Base-by-base conservation (phyloP, 2,113 vertebrate species). In the Phocoena phocoena region DNA sequence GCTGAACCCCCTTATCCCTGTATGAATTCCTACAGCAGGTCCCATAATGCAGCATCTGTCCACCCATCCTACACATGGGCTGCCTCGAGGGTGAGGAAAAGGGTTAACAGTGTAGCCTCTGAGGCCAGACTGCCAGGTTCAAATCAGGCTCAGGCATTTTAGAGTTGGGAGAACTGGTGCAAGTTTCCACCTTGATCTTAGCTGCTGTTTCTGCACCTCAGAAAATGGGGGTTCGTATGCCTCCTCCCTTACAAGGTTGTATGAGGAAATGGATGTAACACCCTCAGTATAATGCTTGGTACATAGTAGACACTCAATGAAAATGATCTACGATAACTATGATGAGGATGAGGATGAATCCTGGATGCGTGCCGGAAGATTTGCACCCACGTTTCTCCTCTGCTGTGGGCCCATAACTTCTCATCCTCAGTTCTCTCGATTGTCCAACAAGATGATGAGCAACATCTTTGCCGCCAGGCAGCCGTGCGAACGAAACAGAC, bases 281-380 rank as follows among this genome's bases (percentile, higher is more conserved):
- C 18, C 31, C 86, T 88, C 26, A 65, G 33, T 17, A 10, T 20
- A 60, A 26, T 33, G 62, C 74, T 63, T 50, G 50, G 62, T 26
- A 23, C 14, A 1, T 6, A 36, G 47, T 12, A 2, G 41, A 38
- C 23, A n/a, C 20, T 26, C 10, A 8, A 7, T 8, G n/a, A 15
- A 8, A 11, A 36, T 2, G 25, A 1, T 2, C n/a, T 28, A 0
- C 18, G 53, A 17, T 53, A 15, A 15, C 50, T 53, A 6, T 6
- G 15, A 53, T 5, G 55, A 20, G 9, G 25, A 1, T 62, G 38
- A 11, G 8, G 13, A 9, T 4, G 6, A 36, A 10, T 2, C 3
- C 8, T 47, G 50, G 86, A 33, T 20, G 9, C 41, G 2, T 11
- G 58, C 25, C 67, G 25, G 68, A 14, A 79, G 15, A 55, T 53